Conservation (phyloP, 2,888 invertebrate genomes). For the Adelognathus sp. region DNA sequence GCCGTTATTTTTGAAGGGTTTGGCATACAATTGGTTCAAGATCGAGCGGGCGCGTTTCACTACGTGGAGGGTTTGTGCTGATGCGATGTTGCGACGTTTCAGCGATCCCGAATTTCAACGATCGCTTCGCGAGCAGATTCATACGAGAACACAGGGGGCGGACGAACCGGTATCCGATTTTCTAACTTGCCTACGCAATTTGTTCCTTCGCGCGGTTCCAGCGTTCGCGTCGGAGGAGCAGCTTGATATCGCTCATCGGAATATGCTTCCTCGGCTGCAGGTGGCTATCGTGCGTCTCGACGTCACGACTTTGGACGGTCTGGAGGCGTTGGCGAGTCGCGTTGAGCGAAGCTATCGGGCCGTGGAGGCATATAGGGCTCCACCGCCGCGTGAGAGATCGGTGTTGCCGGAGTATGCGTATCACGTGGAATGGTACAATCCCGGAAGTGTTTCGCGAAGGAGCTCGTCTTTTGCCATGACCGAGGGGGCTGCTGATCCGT, state of each 20-base stretch:
- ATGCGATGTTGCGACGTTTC: not conserved
- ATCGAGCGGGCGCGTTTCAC: not conserved
- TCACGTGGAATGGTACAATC: not conserved
- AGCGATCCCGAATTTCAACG: not conserved
- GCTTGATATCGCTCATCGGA: not conserved
- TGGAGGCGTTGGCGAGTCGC: not conserved
- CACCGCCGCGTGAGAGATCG: not conserved
- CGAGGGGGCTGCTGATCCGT: not conserved
- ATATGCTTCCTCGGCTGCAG: conserved; percentile 13
- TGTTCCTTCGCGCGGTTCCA: not conserved
- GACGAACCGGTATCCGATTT: not conserved
- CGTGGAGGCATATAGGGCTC: not conserved
- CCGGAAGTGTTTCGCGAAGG: not conserved
- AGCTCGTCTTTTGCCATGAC: too few relatives aligned
- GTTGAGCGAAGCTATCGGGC: not conserved
- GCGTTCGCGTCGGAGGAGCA: not conserved
- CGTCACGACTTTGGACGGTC: not conserved
- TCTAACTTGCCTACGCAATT: not conserved
- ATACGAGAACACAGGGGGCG: not conserved
- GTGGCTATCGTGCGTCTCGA: not conserved
- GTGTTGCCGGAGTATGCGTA: not conserved
- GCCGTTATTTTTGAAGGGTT: not conserved
- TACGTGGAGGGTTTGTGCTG: not conserved
- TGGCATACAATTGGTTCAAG: not conserved
- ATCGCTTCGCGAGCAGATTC: not conserved